Evolutionary conservation across 2,113 vertebrate species (phyloP).

Genomic region (Varanus komodoensis): DNA sequence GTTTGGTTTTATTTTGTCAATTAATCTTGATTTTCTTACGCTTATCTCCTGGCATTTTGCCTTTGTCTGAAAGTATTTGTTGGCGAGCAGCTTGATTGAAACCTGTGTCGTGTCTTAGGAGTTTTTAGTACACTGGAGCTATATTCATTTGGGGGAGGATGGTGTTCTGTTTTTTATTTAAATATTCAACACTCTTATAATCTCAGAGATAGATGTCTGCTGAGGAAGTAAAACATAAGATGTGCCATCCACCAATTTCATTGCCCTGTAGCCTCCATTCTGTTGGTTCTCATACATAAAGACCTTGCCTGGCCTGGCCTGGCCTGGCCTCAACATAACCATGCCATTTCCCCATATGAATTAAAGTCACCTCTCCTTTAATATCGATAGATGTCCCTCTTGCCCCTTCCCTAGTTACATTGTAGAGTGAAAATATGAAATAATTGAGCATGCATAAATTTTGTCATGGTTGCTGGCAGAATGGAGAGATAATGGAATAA

Average conservation of each 20-base stretch:
- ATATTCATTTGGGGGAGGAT: neutral
- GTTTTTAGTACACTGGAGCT: neutral
- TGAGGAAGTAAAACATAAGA: neutral
- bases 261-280: neutral
- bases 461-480: neutral
- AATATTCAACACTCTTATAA: neutral
- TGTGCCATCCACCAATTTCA: too few relatives aligned
- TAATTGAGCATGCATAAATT: neutral
- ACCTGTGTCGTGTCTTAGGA: neutral
- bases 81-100: neutral
- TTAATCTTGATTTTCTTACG: constrained; percentile 4
- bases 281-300: neutral
- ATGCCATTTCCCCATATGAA: neutral
- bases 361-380: neutral
- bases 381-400: neutral
- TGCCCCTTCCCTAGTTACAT: neutral
- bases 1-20: neutral
- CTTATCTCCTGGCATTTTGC: neutral
- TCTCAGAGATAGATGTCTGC: neutral
- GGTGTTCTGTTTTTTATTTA: neutral
- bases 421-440: neutral
- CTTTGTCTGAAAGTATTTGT: constrained; percentile 7
- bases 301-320: too few relatives aligned
- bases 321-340: neutral
- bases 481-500: neutral